Conservation (phyloP, 2,888 invertebrate genomes). For the Epinotia ramella region DNA sequence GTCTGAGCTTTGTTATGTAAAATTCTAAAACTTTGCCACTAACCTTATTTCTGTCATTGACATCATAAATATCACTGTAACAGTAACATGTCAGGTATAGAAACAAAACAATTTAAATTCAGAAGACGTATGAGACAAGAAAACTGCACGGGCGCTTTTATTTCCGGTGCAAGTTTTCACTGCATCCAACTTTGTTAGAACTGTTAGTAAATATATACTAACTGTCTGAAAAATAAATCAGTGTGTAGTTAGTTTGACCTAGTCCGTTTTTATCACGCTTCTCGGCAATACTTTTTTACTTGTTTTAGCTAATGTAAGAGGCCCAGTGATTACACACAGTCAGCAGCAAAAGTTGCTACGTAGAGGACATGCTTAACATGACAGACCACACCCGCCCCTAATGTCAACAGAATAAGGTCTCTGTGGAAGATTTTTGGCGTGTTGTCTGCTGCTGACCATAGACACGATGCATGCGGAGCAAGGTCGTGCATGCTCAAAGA, state of each 20-base stretch:
- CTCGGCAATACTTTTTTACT: not conserved
- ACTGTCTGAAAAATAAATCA: not conserved
- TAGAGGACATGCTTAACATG: no score
- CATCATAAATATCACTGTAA: not conserved
- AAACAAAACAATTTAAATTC: not conserved
- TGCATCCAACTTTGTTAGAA: not conserved
- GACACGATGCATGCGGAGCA: no score
- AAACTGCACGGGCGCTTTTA: not conserved
- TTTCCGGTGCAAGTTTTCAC: slow-evolving; percentile 1
- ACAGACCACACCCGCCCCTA: no score
- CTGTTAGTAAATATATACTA: not conserved
- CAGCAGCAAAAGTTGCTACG: no score
- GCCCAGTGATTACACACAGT: no score
- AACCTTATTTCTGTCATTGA: no score
- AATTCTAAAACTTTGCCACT: no score
- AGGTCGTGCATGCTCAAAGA: no score
- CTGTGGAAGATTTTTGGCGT: no score
- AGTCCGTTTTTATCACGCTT: not conserved
- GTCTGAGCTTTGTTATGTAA: no score
- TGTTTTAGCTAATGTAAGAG: not conserved
- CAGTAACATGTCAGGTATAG: not conserved
- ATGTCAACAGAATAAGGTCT: no score
- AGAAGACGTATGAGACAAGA: not conserved
- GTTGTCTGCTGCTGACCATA: no score
- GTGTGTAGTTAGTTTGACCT: not conserved